Evolutionary conservation across 1,140 invertebrate genomes (phyloP), one percentile per base, ranked within the genome.

Genomic region (Pygmarrhopalites habei): DNA sequence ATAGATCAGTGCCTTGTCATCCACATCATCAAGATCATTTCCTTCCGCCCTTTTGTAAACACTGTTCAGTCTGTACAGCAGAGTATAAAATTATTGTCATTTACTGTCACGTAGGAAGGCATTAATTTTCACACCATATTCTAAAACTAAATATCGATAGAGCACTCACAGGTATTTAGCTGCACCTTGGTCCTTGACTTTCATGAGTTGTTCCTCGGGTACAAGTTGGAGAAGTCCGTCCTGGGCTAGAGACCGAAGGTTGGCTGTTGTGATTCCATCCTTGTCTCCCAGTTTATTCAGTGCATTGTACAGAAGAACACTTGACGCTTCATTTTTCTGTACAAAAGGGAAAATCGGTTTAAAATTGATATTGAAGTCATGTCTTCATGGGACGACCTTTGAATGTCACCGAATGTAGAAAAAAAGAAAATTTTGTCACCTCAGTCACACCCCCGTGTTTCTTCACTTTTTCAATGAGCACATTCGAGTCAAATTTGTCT

Each of bases 1-100:
- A 51, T 60, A 69, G 49, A 69, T 63, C 15, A 69, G 52, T 28
- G 64, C 68, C 46, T 69, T 66, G 53, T 69, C 68, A 47, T 66
- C 68, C 2, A 66, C 35, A 32, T 69, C 67, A 32, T 59, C 53
- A 10, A 28, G 32, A 19, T 58, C 59, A 17, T 39, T 15, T 28
- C 15, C 47, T 51, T 21, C 28, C n/a, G 7, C 3, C 25, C 44
- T 29, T 23, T n/a, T 19, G 21, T 59, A 59, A 7, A 52, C 2
- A 19, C 23, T 1, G 25, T 43, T 52, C n/a, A 59, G 17, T 44
- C 64, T 61, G 29, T 25, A n/a, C n/a, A n/a, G n/a, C n/a, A n/a
- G n/a, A n/a, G n/a, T n/a, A n/a, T n/a, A n/a, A n/a, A n/a, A 5
- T 5, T 1, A n/a, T 17, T 2, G n/a, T 29, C 19, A 3, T 15